Base-by-base conservation (phyloP, 2,888 invertebrate genomes). In the Asteroscopus sphinx region DNA sequence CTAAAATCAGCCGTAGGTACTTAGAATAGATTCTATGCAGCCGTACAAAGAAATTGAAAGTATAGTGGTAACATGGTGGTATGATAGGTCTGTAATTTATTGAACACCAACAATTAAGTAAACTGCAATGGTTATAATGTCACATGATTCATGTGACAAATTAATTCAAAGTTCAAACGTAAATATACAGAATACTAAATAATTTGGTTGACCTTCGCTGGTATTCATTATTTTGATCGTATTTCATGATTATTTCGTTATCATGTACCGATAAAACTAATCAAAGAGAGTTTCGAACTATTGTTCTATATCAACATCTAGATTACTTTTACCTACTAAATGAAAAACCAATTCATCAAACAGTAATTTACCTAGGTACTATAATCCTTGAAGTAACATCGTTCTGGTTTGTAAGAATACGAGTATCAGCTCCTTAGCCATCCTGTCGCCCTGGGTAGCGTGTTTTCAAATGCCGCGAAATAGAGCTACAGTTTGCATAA, bases 201-300 rank as follows among this genome's bases (percentile, higher is more conserved):
- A 44, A 13, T 52, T 32, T 11, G 11, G n/a, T 28, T 60, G 60
- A 37, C 64, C 67, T 64, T 66, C 52, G 4, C 17, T 28, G 26
- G 12, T 59, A 21, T 33, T 46, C 13, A 52, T 30, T 28, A 47
- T 33, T 44, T 36, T 39, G 33, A 44, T 54, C 26, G 8, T 45
- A 6, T 42, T 44, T 49, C n/a, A 17, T 44, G 16, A 26, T 47
- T 37, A 37, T 64, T 26, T 48, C 32, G 26, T 39, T 39, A 40
- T 32, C 33, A 45, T 6, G 35, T 32, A 17, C 15, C 11, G 49
- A 57, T 65, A 49, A 65, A 57, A 30, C 7, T 26, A 40, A 44
- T 63, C 48, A 30, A 30, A 35, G 35, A 33, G 15, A 21, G 25
- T 44, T 17, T 40, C 11, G 32, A 32, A 28, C 25, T 26, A 15